Base-by-base conservation (phyloP, 2,113 vertebrate species). In the Sylvilagus bachmani region DNA sequence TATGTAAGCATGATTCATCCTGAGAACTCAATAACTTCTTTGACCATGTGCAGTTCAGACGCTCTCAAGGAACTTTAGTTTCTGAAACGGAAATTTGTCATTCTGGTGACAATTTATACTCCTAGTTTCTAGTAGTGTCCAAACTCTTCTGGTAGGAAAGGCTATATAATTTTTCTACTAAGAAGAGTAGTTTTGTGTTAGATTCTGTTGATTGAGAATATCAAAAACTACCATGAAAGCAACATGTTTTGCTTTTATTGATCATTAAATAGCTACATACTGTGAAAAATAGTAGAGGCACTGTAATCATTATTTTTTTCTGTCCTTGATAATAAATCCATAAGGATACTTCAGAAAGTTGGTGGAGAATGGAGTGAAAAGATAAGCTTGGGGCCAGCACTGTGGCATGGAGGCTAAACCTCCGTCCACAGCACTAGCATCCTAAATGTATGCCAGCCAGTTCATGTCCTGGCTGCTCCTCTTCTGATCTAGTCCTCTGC, bases 161-260 rank as follows among this genome's bases (percentile, higher is more conserved):
- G 10, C 73, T 9, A 24, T 33, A 44, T 88, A 58, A 17, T 53
- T 62, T 61, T 93, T 73, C 64, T 5, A 69, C 92, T 61, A 61
- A 91, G 75, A 58, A 64, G 58, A 49, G 16, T 55, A 29, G n/a
- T 73, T 86, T 81, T 94, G 22, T 89, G 83, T 80, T 58, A 51
- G 38, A 83, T 21, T 91, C 58, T 62, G 22, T 66, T 81, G 74
- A 36, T 25, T 64, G 64, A 92, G 38, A 89, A 61, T 44, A 49
- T 36, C 29, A 51, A 64, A 79, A 89, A 53, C 61, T 79, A 77
- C 74, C 31, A 33, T 13, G 33, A 94, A 94, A 92, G 67, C n/a
- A 91, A 13, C 10, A 31, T 77, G 36, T 77, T 95, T 93, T 70
- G 29, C 79, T 73, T n/a, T 66, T 75, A 70, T 77, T 69, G 44